Conservation (phyloP, 2,888 invertebrate species). For the Coelopa pilipes region DNA sequence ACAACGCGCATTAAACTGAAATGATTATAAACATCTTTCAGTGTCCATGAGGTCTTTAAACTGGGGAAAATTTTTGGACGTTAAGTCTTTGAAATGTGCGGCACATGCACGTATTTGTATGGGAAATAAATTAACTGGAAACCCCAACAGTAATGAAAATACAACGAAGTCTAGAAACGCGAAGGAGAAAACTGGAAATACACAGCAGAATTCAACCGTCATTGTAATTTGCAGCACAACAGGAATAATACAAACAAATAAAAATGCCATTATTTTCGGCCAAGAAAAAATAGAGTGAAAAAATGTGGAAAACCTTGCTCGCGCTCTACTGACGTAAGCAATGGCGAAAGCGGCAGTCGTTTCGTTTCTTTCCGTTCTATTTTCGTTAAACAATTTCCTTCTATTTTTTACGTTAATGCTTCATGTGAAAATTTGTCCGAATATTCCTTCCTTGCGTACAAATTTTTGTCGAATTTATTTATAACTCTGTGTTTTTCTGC, state of each 20-base stretch:
- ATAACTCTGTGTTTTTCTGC: neutral
- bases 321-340: slow-evolving; percentile 17
- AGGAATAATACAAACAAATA: neutral
- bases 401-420: neutral
- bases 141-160: neutral
- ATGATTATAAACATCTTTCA: too few relatives aligned
- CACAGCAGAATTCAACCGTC: slow-evolving; percentile 8
- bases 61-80: neutral
- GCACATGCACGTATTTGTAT: neutral
- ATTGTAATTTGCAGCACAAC: neutral
- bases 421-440: too few relatives aligned
- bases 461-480: slow-evolving; percentile 8
- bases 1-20: too few relatives aligned
- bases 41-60: too few relatives aligned
- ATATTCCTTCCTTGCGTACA: neutral
- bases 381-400: neutral
- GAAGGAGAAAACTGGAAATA: slow-evolving; percentile 27
- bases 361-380: slow-evolving; percentile 4
- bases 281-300: slow-evolving; percentile 3
- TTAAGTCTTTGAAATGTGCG: neutral
- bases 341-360: slow-evolving; percentile 16
- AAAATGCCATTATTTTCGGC: neutral
- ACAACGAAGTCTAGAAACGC: neutral
- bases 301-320: neutral
- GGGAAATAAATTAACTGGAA: slow-evolving; percentile 4